Percentiles rank a stretch among this genome's conserved stretches.
Conservation (phyloP, 2,888 invertebrate species). For the Dryocosmus kuriphilus region DNA sequence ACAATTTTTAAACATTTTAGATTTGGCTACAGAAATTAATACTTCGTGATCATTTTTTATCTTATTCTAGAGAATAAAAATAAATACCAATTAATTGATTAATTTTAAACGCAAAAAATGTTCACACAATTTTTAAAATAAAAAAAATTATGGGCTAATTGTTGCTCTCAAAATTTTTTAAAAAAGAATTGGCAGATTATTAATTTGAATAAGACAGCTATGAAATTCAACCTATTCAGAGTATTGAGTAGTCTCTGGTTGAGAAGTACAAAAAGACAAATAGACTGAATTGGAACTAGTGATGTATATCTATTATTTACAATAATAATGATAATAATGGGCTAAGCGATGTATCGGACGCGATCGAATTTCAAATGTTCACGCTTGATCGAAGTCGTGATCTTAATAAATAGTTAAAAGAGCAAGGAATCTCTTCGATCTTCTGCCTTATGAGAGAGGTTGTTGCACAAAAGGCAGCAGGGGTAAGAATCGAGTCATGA, state of each 20-base stretch:
- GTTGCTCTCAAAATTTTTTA: no score
- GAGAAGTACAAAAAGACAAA: not conserved
- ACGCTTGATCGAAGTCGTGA: conserved; percentile 51
- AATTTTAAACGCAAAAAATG: no score
- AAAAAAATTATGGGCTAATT: no score
- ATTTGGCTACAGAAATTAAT: no score
- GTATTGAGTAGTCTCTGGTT: not conserved
- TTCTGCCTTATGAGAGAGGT: not conserved
- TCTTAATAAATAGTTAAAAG: conserved; percentile 27
- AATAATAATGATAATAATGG: conserved; percentile 15
- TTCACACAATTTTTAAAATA: no score
- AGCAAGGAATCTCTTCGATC: conserved; percentile 19
- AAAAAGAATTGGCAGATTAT: not conserved
- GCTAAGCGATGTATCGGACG: conserved; percentile 42
- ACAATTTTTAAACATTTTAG: no score
- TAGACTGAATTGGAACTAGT: not conserved
- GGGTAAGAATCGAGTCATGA: conserved; percentile 9
- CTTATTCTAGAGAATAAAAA: no score
- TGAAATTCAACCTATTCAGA: not conserved
- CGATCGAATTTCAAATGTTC: conserved; percentile 59
- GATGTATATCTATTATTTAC: conserved; percentile 23
- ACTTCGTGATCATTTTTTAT: no score
- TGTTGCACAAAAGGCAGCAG: conserved; percentile 19
- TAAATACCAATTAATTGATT: no score
- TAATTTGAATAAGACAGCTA: not conserved